These are phyloP conservation scores for Dasypogon diadema DNA, from an alignment of 2,888 invertebrate species.

Conservation along the genomic window DNA sequence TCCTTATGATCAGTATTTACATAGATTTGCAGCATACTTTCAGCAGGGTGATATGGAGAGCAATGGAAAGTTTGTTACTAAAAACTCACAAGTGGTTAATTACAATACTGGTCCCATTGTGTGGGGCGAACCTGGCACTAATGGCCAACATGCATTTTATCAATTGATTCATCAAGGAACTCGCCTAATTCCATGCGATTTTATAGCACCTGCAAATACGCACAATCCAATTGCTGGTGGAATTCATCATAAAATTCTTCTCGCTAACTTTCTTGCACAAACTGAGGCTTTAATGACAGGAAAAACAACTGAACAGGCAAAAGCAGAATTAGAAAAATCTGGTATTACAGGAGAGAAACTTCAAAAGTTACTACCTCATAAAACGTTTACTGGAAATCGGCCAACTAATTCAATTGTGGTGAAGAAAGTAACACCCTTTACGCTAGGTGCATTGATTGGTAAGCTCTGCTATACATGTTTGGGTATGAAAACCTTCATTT, in stretches of 20 bases:
- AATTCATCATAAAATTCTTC: conserved; percentile 91
- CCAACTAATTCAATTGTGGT: conserved; percentile 98
- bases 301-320: conserved; percentile 73
- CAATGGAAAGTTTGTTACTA: conserved; percentile 94
- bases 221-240: conserved; percentile 88
- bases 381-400: conserved; percentile 95
- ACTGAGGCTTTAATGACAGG: conserved; percentile 97
- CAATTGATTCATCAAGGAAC: conserved; percentile 94
- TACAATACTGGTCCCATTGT: conserved; percentile 69
- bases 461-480: conserved; percentile 60
- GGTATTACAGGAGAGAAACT: conserved; percentile 82
- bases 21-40: conserved; percentile 99
- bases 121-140: conserved; percentile 96
- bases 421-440: conserved; percentile 92
- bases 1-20: conserved; percentile 99
- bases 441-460: conserved; percentile 93
- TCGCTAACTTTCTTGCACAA: conserved; percentile 98
- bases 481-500: conserved; percentile 42
- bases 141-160: conserved; percentile 99
- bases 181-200: conserved; percentile 94
- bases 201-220: conserved; percentile 92
- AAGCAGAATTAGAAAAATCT: conserved; percentile 82
- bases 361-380: conserved; percentile 89
- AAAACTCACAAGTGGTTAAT: conserved; percentile 72
- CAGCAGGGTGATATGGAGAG: conserved; percentile 99